A percentile compares a stretch with the other conserved stretches of the same genome.
Evolutionary conservation across 2,113 vertebrate genomes (phyloP).

Genomic region (Dendropsophus ebraccatus): DNA sequence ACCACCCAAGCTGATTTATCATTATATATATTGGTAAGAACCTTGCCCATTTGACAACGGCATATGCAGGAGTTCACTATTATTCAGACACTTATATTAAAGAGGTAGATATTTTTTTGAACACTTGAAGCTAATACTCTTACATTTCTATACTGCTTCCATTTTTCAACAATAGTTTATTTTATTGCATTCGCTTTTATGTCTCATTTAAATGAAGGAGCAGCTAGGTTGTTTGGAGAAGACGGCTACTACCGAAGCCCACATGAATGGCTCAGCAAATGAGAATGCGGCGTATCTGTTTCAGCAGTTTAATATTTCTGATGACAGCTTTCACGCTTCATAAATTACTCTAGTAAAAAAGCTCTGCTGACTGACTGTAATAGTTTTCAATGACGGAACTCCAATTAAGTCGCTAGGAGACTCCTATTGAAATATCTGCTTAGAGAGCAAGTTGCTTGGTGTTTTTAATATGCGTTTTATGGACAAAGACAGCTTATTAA

Average conservation of each 20-base stretch:
- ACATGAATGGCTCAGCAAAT: neutral
- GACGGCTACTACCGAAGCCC: neutral
- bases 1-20: too few relatives aligned
- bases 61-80: too few relatives aligned
- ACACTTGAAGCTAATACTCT: too few relatives aligned
- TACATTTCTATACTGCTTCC: neutral
- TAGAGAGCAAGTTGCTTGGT: neutral
- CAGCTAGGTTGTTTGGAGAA: neutral
- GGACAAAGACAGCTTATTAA: neutral
- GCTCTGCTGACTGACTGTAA: slow-evolving; percentile 47
- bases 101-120: too few relatives aligned
- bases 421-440: slow-evolving; percentile 17
- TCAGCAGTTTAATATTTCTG: slow-evolving; percentile 24
- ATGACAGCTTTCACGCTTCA: slow-evolving; percentile 37
- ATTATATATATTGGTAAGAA: too few relatives aligned
- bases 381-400: slow-evolving; percentile 44
- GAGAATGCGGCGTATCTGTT: slow-evolving; percentile 17
- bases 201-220: neutral
- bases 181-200: neutral
- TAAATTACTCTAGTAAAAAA: slow-evolving; percentile 42
- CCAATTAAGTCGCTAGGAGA: slow-evolving; percentile 30
- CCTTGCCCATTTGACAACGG: too few relatives aligned
- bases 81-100: too few relatives aligned
- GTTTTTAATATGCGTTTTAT: slow-evolving; percentile 13
- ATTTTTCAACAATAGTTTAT: neutral